Conservation (phyloP, 2,888 invertebrate genomes). For the Trichopria drosophilae region DNA sequence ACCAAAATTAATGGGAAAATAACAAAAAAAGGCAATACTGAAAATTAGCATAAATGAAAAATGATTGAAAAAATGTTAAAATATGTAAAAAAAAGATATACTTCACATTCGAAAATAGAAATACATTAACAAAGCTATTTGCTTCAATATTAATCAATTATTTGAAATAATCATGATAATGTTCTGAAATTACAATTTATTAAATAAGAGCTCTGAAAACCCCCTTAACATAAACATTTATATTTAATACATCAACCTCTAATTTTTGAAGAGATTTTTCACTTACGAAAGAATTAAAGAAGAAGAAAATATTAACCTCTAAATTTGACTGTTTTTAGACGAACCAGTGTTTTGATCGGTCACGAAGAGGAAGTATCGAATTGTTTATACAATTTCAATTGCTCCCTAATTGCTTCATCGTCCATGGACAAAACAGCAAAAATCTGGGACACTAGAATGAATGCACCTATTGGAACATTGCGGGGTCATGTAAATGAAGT, state of each 20-base stretch:
- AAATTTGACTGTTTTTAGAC: conserved; percentile 57
- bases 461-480: conserved; percentile 64
- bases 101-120: no score
- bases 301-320: conserved; percentile 17
- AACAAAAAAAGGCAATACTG: no score
- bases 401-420: conserved; percentile 69
- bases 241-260: conserved; percentile 7
- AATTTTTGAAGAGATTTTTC: neutral
- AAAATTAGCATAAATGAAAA: no score
- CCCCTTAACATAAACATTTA: neutral
- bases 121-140: no score
- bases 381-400: conserved; percentile 71
- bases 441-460: conserved; percentile 70
- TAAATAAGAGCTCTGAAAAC: no score
- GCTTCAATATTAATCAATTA: no score
- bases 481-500: conserved; percentile 71
- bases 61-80: no score
- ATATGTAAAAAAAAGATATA: no score
- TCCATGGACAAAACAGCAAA: conserved; percentile 73
- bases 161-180: no score
- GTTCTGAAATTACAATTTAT: no score
- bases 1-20: no score
- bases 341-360: conserved; percentile 64
- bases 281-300: no score
- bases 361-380: conserved; percentile 72